Base-by-base conservation (phyloP, 2,888 invertebrate species). In the Gryllus longicercus region DNA sequence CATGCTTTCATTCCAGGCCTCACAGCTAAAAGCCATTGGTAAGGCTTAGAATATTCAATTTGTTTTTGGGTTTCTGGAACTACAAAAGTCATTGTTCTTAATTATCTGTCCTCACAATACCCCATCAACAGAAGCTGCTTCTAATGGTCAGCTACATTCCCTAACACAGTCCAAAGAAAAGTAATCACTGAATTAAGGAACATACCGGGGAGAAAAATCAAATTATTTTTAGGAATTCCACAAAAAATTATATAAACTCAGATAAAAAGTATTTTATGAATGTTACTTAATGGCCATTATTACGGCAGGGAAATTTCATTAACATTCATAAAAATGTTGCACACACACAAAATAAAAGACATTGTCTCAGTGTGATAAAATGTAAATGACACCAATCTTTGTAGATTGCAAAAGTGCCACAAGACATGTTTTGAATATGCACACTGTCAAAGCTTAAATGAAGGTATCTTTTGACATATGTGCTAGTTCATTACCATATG, bases 71-170 rank as follows among this genome's bases (percentile, higher is more conserved):
- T 63, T 63, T n/a, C 63, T 63, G 63, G 14, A n/a, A n/a, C 63
- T 38, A 38, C 63, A 63, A 63, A n/a, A 63, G 14, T 18, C 63
- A 63, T n/a, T 18, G 63, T 63, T 63, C 63, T 63, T n/a, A 63
- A 63, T 3, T 14, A 63, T 63, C 38, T 38, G 11, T 63, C n/a
- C 14, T 11, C n/a, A 63, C 63, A 18, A 63, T n/a, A 63, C n/a
- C 63, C 63, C 63, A 63, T 63, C n/a, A 63, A n/a, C 14, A 63
- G 63, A n/a, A 63, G 63, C 63, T 63, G 63, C n/a, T 63, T 63
- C 38, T 14, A 63, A 63, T 63, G 63, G 14, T 63, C 16, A 18
- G n/a, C 63, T 63, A 18, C 63, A 18, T 63, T 63, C 63, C 63
- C 63, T 63, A 63, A 63, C n/a, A 63, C 63, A 63, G n/a, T n/a